phyloP scores from a whole-genome alignment of 2,888 invertebrate genomes.

The Melieria crassipennis region DNA sequence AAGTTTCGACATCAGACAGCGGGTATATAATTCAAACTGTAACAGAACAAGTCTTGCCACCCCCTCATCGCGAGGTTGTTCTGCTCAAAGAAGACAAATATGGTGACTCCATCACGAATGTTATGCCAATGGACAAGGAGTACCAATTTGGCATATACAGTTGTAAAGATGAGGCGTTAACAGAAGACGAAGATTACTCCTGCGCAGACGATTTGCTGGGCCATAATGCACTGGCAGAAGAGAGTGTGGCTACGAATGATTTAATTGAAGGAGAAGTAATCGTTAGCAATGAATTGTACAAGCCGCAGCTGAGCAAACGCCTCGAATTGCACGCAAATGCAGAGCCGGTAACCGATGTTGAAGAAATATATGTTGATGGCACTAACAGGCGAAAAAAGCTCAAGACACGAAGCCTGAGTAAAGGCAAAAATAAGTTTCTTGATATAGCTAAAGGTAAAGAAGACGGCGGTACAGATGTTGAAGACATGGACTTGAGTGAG shows the following conservation, averaged over 20 bases:
- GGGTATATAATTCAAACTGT: slow-evolving; percentile 36
- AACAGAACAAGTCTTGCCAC: slow-evolving; percentile 57
- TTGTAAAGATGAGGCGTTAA: slow-evolving; percentile 64
- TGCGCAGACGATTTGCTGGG: slow-evolving; percentile 55
- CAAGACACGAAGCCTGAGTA: slow-evolving; percentile 56
- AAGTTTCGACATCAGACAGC: slow-evolving; percentile 22
- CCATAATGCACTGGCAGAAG: slow-evolving; percentile 43
- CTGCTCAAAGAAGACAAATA: slow-evolving; percentile 63
- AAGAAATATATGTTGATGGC: slow-evolving; percentile 64
- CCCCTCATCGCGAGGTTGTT: slow-evolving; percentile 66
- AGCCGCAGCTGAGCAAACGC: slow-evolving; percentile 54
- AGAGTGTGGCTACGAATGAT: slow-evolving; percentile 29
- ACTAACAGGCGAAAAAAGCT: slow-evolving; percentile 60
- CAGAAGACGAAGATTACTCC: slow-evolving; percentile 63
- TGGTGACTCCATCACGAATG: slow-evolving; percentile 66
- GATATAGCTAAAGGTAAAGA: slow-evolving; percentile 49
- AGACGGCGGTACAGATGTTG: slow-evolving; percentile 61
- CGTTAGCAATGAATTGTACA: slow-evolving; percentile 56
- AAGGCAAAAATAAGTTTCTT: slow-evolving; percentile 54
- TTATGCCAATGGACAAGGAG: slow-evolving; percentile 65
- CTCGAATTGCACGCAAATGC: slow-evolving; percentile 55
- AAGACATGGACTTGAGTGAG: slow-evolving; percentile 65
- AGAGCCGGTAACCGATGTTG: slow-evolving; percentile 67
- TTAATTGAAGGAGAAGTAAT: slow-evolving; percentile 56
- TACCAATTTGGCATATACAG: slow-evolving; percentile 59